Percentiles rank a stretch among this genome's conserved stretches.
These are phyloP conservation scores for Edolisoma coerulescens DNA, from an alignment of 2,113 vertebrate genomes.

Conservation along the genomic window DNA sequence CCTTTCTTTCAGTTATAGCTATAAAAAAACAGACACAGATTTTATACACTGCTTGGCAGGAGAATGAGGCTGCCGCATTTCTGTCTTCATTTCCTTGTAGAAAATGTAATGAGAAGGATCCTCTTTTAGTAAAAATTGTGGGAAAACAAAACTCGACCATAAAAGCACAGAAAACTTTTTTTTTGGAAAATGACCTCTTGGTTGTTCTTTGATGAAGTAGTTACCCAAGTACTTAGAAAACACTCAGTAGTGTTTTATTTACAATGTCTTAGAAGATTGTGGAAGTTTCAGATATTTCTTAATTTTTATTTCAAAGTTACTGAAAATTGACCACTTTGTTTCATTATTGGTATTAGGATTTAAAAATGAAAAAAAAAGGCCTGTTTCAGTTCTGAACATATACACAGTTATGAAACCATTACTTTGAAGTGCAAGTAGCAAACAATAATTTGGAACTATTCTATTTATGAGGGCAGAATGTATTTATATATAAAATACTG, in stretches of 20 bases:
- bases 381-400: background rate
- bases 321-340: background rate
- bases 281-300: background rate
- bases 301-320: background rate
- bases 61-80: background rate
- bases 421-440: background rate
- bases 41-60: background rate
- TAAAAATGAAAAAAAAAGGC: background rate
- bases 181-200: background rate
- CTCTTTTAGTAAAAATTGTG: background rate
- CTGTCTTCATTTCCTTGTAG: background rate
- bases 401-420: background rate
- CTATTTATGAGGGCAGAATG: background rate
- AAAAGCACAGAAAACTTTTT: background rate
- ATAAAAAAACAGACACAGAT: background rate
- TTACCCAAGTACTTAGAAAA: background rate
- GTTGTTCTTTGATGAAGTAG: background rate
- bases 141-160: accelerated
- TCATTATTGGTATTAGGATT: background rate
- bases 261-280: background rate
- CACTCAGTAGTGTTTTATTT: background rate
- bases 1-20: background rate
- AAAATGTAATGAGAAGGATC: background rate
- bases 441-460: background rate
- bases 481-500: background rate